These are phyloP conservation scores for Arge pagana DNA, from an alignment of 2,888 invertebrate genomes.

Conservation along the genomic window DNA sequence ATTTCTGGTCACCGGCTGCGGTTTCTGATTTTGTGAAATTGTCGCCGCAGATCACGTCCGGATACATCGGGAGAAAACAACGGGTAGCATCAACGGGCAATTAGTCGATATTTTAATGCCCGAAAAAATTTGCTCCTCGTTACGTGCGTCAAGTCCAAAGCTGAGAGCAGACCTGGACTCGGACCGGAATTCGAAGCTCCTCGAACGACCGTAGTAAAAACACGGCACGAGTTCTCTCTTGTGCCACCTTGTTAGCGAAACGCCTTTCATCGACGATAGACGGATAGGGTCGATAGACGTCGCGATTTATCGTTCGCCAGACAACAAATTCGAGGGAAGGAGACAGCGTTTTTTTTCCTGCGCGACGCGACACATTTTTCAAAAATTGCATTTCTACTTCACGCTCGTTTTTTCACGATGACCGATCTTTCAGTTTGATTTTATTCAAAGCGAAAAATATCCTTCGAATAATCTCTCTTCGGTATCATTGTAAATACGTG, in stretches of 20 bases:
- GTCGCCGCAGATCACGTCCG: constrained; percentile 37
- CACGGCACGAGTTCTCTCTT: constrained; percentile 41
- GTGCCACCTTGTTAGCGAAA: constrained; percentile 58
- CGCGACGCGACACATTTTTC: too few species aligned
- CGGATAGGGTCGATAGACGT: constrained; percentile 8
- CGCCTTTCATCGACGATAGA: constrained; percentile 26
- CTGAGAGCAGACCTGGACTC: background rate
- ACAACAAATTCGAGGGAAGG: too few species aligned
- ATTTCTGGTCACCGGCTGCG: too few species aligned
- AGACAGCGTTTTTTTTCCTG: too few species aligned
- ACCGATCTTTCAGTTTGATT: too few species aligned
- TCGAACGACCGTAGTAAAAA: constrained; percentile 46
- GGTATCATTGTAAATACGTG: too few species aligned
- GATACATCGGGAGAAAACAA: constrained; percentile 42
- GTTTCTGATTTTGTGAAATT: constrained; percentile 34
- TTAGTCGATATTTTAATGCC: constrained; percentile 59
- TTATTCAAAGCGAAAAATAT: too few species aligned
- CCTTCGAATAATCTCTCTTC: too few species aligned
- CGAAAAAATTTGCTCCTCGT: constrained; percentile 54
- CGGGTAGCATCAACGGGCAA: constrained; percentile 54
- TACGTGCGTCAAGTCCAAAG: constrained; percentile 39
- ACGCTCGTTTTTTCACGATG: too few species aligned
- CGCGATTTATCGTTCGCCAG: too few species aligned
- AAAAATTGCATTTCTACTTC: too few species aligned
- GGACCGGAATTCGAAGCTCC: constrained; percentile 33